Evolutionary conservation across 2,113 vertebrate genomes (phyloP), one percentile per base, ranked within the genome.

Genomic region (Mystacornis crossleyi): DNA sequence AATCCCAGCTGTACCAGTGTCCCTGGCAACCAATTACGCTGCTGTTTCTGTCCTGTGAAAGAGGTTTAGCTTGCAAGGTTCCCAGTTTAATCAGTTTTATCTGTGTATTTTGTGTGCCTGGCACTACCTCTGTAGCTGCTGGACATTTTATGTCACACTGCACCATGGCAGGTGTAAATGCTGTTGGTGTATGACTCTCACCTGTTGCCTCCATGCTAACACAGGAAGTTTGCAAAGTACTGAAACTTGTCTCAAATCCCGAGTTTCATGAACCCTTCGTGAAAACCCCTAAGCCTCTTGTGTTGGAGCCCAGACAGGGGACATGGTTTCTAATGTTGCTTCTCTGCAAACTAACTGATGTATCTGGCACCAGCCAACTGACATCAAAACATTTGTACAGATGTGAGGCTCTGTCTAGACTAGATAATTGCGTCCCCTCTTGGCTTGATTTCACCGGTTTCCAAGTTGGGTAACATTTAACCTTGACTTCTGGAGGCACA

Each of bases 391-490:
- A 50, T 48, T 91, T 65, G 80, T 89, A 58, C 75, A 85, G 86
- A 92, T 89, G 85, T 93, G 75, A 96, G 80, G 67, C 85, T 95
- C 79, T 90, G 85, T 91, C 95, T 95, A 90, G 91, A 80, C 78
- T 61, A 21, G 78, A 86, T 93, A 93, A 95, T 97, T 93, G 47
- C 85, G 94, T 95, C 82, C 48, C 57, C 48, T 90, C 91, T 93
- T 86, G 86, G 72, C 92, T 89, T 72, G 64, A 90, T 95, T 81
- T 88, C 51, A 50, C 65, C 0, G 0, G 17, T 89, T 95, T 89
- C 89, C 87, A 95, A 75, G 61, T 40, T 28, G 66, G 93, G 82
- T 93, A 87, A 75, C 82, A 90, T 73, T 94, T 96, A 96, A 97
- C 94, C 95, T 96, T 97, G 95, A 86, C 54, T 96, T 90, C 54